These are phyloP conservation scores for Mormyrus iriodes DNA, from an alignment of 2,113 vertebrate species.

Conservation along the genomic window DNA sequence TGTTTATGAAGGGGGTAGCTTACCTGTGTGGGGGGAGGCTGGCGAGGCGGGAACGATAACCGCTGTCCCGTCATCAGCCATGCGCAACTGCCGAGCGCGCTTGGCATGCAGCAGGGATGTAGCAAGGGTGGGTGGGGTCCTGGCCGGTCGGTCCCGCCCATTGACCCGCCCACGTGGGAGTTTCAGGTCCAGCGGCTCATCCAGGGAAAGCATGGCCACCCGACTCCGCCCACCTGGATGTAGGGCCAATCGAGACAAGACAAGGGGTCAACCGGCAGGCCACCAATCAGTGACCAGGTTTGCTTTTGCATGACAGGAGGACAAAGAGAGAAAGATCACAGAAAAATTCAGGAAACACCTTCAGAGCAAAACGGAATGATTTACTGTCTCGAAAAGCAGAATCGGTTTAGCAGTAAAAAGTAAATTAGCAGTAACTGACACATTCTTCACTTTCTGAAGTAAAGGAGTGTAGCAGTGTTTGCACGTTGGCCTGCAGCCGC, in stretches of 20 bases:
- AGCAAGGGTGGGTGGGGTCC: constrained; percentile 43
- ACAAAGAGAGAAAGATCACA: not conserved
- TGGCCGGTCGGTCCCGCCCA: constrained; percentile 55
- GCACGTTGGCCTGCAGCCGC: not conserved
- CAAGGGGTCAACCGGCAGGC: not conserved
- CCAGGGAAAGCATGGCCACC: constrained; percentile 77
- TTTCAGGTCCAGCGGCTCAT: constrained; percentile 91
- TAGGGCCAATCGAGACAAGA: constrained; percentile 31
- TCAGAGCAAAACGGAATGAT: not conserved
- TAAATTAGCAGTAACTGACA: not conserved
- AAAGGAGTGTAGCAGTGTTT: not conserved
- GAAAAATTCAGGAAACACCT: not conserved
- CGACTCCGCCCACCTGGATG: constrained; percentile 23
- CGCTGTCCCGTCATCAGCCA: constrained; percentile 65
- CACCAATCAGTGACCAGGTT: not conserved
- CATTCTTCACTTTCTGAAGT: not conserved
- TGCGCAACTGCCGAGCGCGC: constrained; percentile 57
- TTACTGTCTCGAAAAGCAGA: not conserved
- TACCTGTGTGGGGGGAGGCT: constrained; percentile 66
- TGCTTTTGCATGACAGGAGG: not conserved
- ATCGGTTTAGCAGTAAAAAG: not conserved
- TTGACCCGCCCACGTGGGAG: constrained; percentile 69
- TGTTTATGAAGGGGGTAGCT: not conserved
- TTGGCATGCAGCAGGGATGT: constrained; percentile 47
- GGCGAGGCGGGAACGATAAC: constrained; percentile 66